Percentiles rank a stretch among this genome's conserved stretches.
These are phyloP conservation scores for Megalops atlanticus DNA, from an alignment of 2,113 vertebrate species.

Conservation along the genomic window DNA sequence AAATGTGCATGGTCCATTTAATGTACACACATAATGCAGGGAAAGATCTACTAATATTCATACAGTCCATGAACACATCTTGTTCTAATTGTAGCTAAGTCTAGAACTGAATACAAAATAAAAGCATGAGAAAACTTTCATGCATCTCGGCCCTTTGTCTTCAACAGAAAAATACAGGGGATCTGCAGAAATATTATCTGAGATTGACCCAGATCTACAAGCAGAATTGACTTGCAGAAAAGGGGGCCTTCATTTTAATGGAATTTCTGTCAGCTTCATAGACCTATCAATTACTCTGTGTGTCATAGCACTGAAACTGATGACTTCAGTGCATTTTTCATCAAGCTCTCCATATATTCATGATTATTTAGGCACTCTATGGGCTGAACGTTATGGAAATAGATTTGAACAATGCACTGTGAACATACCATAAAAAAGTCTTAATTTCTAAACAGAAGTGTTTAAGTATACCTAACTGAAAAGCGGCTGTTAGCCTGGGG, in stretches of 20 bases:
- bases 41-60: conserved; percentile 8
- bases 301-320: neutral
- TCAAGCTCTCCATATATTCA: neutral
- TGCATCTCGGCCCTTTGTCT: neutral
- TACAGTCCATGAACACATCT: conserved; percentile 15
- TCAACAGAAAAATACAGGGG: conserved; percentile 1
- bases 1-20: conserved; percentile 19
- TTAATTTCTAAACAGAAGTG: no score
- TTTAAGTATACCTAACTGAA: neutral
- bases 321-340: neutral
- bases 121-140: neutral
- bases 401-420: neutral
- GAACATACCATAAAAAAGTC: neutral
- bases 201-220: conserved; percentile 22
- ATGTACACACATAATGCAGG: conserved; percentile 8
- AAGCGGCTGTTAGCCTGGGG: neutral
- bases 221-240: neutral
- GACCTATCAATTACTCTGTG: conserved; percentile 8
- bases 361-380: neutral
- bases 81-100: conserved; percentile 33
- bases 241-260: conserved; percentile 9
- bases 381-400: neutral
- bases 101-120: neutral
- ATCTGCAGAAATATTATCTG: conserved; percentile 8
- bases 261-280: conserved; percentile 2